Evolutionary conservation across 2,888 invertebrate species (phyloP).

Genomic region (Idaea biselata): DNA sequence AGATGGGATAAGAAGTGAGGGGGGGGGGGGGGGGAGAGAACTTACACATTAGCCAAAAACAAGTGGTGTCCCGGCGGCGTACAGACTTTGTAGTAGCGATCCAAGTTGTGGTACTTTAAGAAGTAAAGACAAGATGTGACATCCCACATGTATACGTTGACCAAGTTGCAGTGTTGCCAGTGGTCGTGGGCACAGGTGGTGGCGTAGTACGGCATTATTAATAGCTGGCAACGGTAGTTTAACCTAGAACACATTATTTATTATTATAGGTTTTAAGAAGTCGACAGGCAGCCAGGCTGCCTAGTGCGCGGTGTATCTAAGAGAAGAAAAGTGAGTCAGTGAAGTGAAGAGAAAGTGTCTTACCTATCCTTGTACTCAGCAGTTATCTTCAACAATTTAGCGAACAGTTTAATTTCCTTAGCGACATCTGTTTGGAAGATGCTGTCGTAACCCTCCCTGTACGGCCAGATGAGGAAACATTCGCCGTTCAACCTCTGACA

Average conservation of each 20-base stretch:
- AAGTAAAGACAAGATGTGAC: conserved; percentile 83
- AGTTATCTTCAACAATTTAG: conserved; percentile 81
- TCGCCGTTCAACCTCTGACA: conserved; percentile 82
- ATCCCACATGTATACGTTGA: conserved; percentile 82
- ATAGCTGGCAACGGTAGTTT: conserved; percentile 79
- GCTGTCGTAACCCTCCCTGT: conserved; percentile 80
- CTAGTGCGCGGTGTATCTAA: too few species aligned
- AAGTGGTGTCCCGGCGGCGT: conserved; percentile 83
- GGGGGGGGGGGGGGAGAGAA: conserved; percentile 22
- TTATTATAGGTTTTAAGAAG: not conserved
- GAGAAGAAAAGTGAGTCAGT: too few species aligned
- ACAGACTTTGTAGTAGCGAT: conserved; percentile 82
- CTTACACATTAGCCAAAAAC: conserved; percentile 82
- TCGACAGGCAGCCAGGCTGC: too few species aligned
- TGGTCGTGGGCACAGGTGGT: conserved; percentile 20
- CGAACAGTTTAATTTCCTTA: conserved; percentile 82
- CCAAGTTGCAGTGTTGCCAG: conserved; percentile 57
- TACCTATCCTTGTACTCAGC: conserved; percentile 82
- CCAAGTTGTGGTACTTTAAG: conserved; percentile 80
- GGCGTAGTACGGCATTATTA: conserved; percentile 74
- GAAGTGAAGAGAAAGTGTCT: too few species aligned
- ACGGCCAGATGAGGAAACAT: conserved; percentile 82
- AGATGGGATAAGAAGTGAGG: too few species aligned
- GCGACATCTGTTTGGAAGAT: conserved; percentile 81
- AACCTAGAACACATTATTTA: conserved; percentile 35